Evolutionary conservation across 2,113 vertebrate species (phyloP).

Genomic region (Pangasianodon gigas): DNA sequence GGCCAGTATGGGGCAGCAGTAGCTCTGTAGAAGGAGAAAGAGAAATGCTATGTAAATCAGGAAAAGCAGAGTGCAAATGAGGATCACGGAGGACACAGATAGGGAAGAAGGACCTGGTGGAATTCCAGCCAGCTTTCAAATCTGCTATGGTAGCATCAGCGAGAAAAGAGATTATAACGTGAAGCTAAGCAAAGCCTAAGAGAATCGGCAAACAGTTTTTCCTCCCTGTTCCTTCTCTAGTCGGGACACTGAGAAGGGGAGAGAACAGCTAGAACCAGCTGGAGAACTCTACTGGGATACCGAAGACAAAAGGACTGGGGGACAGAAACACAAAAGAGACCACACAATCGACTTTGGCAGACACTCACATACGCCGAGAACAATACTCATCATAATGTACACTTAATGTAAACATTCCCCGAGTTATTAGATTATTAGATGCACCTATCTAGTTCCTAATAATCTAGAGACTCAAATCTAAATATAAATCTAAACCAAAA

Average conservation of each 20-base stretch:
- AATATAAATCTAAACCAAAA: no score
- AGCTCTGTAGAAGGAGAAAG: not conserved
- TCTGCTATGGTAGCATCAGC: constrained; percentile 24
- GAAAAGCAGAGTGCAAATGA: constrained; percentile 32
- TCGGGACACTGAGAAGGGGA: not conserved
- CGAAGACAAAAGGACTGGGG: not conserved
- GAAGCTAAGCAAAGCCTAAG: not conserved
- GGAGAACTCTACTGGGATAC: not conserved
- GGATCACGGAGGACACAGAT: constrained; percentile 7
- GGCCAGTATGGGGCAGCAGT: not conserved
- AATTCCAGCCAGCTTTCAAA: constrained; percentile 18
- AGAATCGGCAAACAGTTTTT: not conserved
- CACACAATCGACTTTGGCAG: not conserved
- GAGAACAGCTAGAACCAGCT: not conserved
- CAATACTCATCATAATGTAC: not conserved
- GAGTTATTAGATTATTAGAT: not conserved
- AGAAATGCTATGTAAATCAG: constrained; percentile 12
- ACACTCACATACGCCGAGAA: not conserved
- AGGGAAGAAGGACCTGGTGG: constrained; percentile 17
- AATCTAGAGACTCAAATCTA: not conserved
- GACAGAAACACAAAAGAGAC: no score
- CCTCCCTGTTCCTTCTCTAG: not conserved
- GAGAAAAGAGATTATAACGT: not conserved
- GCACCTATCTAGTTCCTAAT: not conserved
- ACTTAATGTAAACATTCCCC: not conserved